These are phyloP conservation scores for Phrynocephalus versicolor DNA, from an alignment of 2,113 vertebrate genomes.

Conservation along the genomic window DNA sequence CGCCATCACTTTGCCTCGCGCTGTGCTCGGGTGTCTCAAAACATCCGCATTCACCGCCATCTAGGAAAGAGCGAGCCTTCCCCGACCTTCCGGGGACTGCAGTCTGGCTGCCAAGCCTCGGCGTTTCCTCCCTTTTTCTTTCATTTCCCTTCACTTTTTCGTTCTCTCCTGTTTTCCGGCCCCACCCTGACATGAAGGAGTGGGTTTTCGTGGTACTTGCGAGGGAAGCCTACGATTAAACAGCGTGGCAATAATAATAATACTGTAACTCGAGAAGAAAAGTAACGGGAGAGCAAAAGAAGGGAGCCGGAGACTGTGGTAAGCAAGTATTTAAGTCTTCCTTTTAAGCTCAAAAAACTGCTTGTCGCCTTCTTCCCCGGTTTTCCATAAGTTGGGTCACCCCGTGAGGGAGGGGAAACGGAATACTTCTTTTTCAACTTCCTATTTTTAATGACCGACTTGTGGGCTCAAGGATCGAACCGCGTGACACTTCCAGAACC, in stretches of 20 bases:
- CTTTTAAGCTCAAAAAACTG: not conserved
- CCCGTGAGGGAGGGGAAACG: too few species aligned
- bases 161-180: not conserved
- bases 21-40: not conserved
- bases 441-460: not conserved
- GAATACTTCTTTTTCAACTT: not conserved
- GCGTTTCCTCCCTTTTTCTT: not conserved
- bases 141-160: not conserved
- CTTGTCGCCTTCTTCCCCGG: not conserved
- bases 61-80: not conserved
- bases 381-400: not conserved
- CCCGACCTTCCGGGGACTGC: not conserved
- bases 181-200: not conserved
- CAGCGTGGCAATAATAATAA: not conserved
- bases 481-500: not conserved
- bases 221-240: not conserved
- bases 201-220: not conserved
- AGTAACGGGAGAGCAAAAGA: not conserved
- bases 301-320: not conserved
- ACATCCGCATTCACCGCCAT: not conserved
- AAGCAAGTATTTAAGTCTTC: not conserved
- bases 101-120: not conserved
- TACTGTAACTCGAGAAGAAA: too few species aligned
- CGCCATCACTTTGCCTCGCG: not conserved
- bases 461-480: not conserved